Evolutionary conservation across 2,888 invertebrate genomes (phyloP), one percentile per base, ranked within the genome.

Genomic region (Auanema sp.): DNA sequence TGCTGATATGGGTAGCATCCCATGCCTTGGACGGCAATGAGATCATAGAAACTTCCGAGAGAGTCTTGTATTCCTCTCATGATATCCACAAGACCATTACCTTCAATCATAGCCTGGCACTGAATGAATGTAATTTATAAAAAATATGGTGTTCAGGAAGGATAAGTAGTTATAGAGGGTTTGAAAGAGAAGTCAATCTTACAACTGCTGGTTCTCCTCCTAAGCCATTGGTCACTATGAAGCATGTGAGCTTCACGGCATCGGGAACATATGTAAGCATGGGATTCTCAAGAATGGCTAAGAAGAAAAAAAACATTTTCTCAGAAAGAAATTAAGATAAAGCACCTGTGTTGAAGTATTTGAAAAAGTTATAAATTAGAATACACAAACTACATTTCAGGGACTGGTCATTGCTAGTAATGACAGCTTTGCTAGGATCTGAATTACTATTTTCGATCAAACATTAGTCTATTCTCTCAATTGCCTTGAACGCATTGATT

Each of bases 1-100:
- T 63, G 53, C 3, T 47, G 42, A 12, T 60, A 62, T 16, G 43
- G 43, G 5, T 55, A 59, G 33, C 68, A 71, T 11, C 58, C 54
- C 51, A 68, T 58, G 6, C 60, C 68, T 21, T 65, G 61, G 8
- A 66, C 64, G 2, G 60, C 71, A 11, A 71, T 66, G 5, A 62
- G 21, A 51, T 66, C 60, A 42, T 68, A 71, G 58, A 71, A 66
- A 14, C 64, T 43, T 14, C 71, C 71, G 2, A 71, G 62, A 0
- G 71, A 71, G 16, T 71, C 68, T 51, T 68, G 55, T 2, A 71
- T 50, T 33, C 66, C 71, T 14, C 57, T 58, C 18, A 68, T 58
- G 18, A 70, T 65, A 8, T 66, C 70, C 11, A 24, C 54, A 4
- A 70, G 43, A 2, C 65, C 41, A 51, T 61, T 54, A 0, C 55